Evolutionary conservation across 2,113 vertebrate species (phyloP), one percentile per base, ranked within the genome.

Genomic region (Entomyzon cyanotis): DNA sequence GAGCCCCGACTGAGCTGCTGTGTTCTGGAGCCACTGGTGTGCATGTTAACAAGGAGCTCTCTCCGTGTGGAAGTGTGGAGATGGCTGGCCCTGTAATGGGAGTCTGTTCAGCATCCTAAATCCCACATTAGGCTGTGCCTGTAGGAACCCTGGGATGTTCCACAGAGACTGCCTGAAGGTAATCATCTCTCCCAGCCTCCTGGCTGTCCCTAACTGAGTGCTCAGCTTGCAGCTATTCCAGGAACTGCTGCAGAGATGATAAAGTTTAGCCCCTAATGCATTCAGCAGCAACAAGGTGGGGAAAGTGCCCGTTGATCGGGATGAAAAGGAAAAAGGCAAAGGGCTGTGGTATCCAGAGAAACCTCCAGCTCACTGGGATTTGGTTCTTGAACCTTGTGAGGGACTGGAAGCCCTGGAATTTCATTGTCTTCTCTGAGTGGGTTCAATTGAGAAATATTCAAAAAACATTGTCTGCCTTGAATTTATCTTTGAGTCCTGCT

Each of bases 21-120:
- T 21, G 37, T 10, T 83, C 68, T 21, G 33, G 90, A 93, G 88
- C 88, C 60, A 27, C 46, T 30, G 80, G 80, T 84, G 95, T 90
- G 93, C 87, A 69, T 95, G 93, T 87, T 95, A 96, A 95, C 80
- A 19, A 95, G 90, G 90, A 88, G 89, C 75, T 67, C 28, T 70
- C 49, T 20, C 5, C 0, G 27, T 11, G 85, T 2, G 63, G 10
- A 59, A 11, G 83, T 9, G 89, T 46, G 46, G 87, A 47, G 70
- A 22, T 35, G 79, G 62, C 47, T 22, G 41, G 70, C 4, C 56
- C 71, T 42, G 64, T 84, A 78, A 94, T 89, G 89, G 96, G 52
- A 94, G 7, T 24, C 91, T 92, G 93, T 68, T 37, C 94, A 81
- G 96, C 93, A 97, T 96, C 10, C 4, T 87, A 96, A 96, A 3